Percentiles rank a stretch among this genome's conserved stretches.
These are phyloP conservation scores for Pemphigus obesinymphae DNA, from an alignment of 1,140 invertebrate genomes.

Conservation along the genomic window DNA sequence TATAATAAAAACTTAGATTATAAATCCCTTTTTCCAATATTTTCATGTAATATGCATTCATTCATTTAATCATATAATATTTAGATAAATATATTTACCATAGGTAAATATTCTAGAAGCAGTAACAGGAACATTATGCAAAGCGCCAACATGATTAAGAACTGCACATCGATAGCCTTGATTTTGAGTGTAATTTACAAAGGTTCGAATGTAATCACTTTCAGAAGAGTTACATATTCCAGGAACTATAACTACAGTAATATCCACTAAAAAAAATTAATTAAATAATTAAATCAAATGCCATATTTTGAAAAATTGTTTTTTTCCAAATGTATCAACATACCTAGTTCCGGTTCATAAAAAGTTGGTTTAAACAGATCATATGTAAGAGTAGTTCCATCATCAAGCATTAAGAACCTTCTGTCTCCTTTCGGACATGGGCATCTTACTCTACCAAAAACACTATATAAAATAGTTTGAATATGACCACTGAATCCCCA, in stretches of 20 bases:
- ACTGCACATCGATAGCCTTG: constrained; percentile 86
- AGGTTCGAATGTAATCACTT: constrained; percentile 86
- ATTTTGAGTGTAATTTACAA: constrained; percentile 82
- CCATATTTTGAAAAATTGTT: background rate
- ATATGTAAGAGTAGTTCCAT: constrained; percentile 85
- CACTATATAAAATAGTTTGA: constrained; percentile 84
- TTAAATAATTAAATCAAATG: background rate
- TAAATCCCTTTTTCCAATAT: no score
- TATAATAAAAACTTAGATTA: no score
- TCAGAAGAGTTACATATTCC: constrained; percentile 91
- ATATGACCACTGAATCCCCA: constrained; percentile 93
- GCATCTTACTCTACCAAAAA: constrained; percentile 78
- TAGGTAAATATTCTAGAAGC: constrained; percentile 85
- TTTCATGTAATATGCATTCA: no score
- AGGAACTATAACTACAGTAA: constrained; percentile 83
- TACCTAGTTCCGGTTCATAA: constrained; percentile 47
- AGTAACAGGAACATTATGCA: constrained; percentile 77
- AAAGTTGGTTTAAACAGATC: constrained; percentile 81
- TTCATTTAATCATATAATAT: no score
- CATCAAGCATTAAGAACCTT: constrained; percentile 64
- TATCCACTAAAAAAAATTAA: constrained; percentile 64
- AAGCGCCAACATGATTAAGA: constrained; percentile 89
- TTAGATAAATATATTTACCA: constrained; percentile 60
- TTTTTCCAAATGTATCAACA: background rate
- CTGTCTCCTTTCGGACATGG: constrained; percentile 80